Percentiles rank a stretch among this genome's conserved stretches.
phyloP scores from a whole-genome alignment of 2,888 invertebrate genomes.

The Carcina quercana region DNA sequence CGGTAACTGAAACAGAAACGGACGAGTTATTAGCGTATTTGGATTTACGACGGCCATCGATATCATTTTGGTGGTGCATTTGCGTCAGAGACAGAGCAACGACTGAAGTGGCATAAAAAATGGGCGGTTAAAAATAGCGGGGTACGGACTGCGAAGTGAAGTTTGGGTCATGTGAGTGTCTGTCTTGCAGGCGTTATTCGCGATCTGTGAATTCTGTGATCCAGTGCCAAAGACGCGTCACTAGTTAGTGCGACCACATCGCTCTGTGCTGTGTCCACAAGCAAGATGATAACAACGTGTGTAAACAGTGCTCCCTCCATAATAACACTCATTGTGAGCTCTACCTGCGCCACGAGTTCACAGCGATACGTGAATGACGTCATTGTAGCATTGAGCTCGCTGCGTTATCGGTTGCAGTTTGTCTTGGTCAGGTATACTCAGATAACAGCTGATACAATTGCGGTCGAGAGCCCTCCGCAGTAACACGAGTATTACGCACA shows the following conservation, averaged over 20 bases:
- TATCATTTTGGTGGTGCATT: slow-evolving; percentile 40
- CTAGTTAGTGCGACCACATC: slow-evolving; percentile 41
- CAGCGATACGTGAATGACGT: slow-evolving; percentile 20
- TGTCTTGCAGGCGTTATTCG: slow-evolving; percentile 34
- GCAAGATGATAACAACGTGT: slow-evolving; percentile 41
- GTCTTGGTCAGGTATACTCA: slow-evolving; percentile 40
- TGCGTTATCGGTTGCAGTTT: slow-evolving; percentile 29
- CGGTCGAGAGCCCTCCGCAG: slow-evolving; percentile 18
- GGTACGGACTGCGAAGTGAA: slow-evolving; percentile 40
- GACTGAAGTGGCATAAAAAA: slow-evolving; percentile 59
- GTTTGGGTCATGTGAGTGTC: slow-evolving; percentile 59
- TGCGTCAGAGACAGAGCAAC: slow-evolving; percentile 51
- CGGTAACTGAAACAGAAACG: slow-evolving; percentile 64
- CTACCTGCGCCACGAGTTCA: slow-evolving; percentile 26
- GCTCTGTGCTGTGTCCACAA: slow-evolving; percentile 6
- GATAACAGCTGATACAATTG: slow-evolving; percentile 35
- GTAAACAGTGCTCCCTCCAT: slow-evolving; percentile 46
- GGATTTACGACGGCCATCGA: slow-evolving; percentile 22
- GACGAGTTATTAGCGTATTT: slow-evolving; percentile 23
- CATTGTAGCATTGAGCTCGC: no score
- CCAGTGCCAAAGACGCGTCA: slow-evolving; percentile 55
- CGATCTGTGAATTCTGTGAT: slow-evolving; percentile 34
- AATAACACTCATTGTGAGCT: slow-evolving; percentile 34
- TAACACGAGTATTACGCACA: no score
- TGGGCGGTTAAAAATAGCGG: slow-evolving; percentile 52